Evolutionary conservation across 2,888 invertebrate genomes (phyloP).

Genomic region (Microdon myrmicae): DNA sequence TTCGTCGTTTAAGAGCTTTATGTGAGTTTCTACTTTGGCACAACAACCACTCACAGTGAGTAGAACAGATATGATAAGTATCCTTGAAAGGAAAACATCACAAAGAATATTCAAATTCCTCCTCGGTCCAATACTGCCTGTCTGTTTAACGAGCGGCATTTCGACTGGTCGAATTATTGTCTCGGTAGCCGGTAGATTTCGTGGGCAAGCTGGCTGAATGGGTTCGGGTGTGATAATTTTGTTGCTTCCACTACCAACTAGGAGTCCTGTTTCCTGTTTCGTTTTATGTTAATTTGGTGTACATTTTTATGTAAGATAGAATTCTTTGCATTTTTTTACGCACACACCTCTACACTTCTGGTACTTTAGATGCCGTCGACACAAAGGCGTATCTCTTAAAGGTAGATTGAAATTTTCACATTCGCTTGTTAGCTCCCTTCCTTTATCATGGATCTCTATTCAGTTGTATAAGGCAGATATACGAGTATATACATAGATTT

Average conservation of each 20-base stretch:
- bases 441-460: too few relatives aligned
- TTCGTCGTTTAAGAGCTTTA: slow-evolving; percentile 56
- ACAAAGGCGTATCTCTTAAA: not conserved
- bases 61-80: slow-evolving; percentile 21
- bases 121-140: slow-evolving; percentile 5
- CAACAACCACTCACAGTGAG: slow-evolving; percentile 32
- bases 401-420: slow-evolving; percentile 31
- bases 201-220: slow-evolving; percentile 1
- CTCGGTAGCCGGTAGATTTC: slow-evolving; percentile 3
- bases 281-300: slow-evolving; percentile 54
- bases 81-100: slow-evolving; percentile 30
- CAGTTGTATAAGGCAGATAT: too few relatives aligned
- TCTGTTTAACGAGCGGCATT: slow-evolving; percentile 37
- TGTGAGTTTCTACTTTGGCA: slow-evolving; percentile 56
- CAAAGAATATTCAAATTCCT: slow-evolving; percentile 28
- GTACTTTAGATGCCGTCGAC: not conserved
- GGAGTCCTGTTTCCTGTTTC: slow-evolving; percentile 20
- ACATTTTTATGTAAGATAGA: slow-evolving; percentile 57
- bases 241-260: slow-evolving; percentile 21
- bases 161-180: slow-evolving; percentile 6
- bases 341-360: slow-evolving; percentile 4
- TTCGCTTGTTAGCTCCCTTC: not conserved
- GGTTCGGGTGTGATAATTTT: slow-evolving; percentile 21
- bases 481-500: slow-evolving; percentile 3
- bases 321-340: slow-evolving; percentile 34